Conservation (phyloP, 2,888 invertebrate genomes). For the Enchytraeus crypticus region DNA sequence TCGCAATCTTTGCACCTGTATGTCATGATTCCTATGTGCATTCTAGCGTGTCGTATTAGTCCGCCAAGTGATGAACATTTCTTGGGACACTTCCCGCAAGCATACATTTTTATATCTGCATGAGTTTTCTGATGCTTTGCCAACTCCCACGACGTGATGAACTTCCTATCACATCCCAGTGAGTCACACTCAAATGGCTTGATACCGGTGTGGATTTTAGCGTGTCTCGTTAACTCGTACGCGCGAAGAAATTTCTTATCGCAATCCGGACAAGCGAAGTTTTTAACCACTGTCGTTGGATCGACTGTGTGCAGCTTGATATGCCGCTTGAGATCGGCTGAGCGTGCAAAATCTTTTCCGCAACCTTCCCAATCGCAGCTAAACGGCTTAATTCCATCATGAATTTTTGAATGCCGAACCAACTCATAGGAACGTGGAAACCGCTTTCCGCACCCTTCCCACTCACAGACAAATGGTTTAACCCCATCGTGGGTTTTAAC, state of each 20-base stretch:
- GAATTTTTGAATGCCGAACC: slow-evolving; percentile 58
- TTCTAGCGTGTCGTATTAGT: neutral
- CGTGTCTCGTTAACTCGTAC: neutral
- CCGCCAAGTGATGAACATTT: neutral
- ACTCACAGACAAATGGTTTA: slow-evolving; percentile 57
- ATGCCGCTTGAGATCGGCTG: neutral
- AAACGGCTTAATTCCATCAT: slow-evolving; percentile 48
- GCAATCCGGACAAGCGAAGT: neutral
- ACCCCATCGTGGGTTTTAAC: neutral
- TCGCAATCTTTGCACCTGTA: neutral
- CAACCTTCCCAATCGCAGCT: neutral
- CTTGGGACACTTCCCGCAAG: neutral
- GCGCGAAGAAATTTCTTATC: neutral
- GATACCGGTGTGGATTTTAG: neutral
- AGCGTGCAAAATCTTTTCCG: neutral
- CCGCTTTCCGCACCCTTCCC: slow-evolving; percentile 57
- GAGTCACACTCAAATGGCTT: neutral
- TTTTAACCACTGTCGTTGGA: neutral
- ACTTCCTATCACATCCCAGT: neutral
- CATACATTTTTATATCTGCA: neutral
- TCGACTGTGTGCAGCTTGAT: neutral
- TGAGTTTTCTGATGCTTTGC: neutral
- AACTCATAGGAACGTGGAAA: slow-evolving; percentile 61
- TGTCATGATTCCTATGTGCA: neutral
- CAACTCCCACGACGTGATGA: slow-evolving; percentile 1